Conservation (phyloP, 2,888 invertebrate species). For the Tachystola acroxantha region DNA sequence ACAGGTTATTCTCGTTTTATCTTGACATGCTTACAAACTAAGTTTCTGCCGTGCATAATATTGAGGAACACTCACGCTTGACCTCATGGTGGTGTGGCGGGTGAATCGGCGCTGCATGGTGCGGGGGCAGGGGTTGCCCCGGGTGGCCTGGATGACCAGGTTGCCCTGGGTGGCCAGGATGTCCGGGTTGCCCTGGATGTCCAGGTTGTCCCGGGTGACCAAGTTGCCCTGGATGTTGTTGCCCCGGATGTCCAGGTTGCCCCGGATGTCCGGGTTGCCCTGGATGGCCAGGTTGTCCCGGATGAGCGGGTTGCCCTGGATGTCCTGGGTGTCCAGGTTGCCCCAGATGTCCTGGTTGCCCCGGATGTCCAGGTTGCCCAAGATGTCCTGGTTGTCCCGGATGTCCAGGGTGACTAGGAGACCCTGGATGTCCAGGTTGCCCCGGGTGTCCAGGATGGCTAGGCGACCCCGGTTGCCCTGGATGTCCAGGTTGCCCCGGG, state of each 20-base stretch:
- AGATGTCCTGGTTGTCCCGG: conserved; percentile 8
- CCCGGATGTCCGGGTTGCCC: conserved; percentile 27
- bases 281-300: conserved; percentile 26
- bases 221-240: conserved; percentile 14
- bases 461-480: conserved; percentile 23
- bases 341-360: conserved; percentile 6
- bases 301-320: conserved; percentile 34
- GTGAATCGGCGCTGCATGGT: conserved; percentile 16
- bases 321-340: too few relatives aligned
- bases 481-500: conserved; percentile 23
- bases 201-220: conserved; percentile 18
- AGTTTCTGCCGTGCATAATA: too few relatives aligned
- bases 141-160: neutral
- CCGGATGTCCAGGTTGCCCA: too few relatives aligned
- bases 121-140: neutral
- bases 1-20: too few relatives aligned
- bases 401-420: neutral
- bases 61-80: conserved; percentile 54
- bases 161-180: too few relatives aligned
- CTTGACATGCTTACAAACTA: too few relatives aligned
- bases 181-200: conserved; percentile 22
- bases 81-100: conserved; percentile 37
- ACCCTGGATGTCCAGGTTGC: conserved; percentile 6
- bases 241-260: conserved; percentile 36
- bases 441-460: neutral